Conservation (phyloP, 2,113 vertebrate species). For the Daubentonia madagascariensis region DNA sequence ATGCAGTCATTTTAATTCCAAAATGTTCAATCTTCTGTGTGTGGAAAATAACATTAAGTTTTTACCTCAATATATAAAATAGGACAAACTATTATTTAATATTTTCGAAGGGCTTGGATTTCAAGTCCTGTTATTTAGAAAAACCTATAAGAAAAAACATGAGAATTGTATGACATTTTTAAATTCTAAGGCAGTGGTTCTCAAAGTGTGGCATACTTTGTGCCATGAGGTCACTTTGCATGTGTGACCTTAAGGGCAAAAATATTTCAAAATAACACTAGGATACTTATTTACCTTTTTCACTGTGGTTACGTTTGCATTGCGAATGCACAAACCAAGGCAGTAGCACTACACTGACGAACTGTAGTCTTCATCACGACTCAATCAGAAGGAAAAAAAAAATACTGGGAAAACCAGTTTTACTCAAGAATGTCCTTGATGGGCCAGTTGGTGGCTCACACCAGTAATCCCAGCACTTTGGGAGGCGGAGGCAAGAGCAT, state of each 20-base stretch:
- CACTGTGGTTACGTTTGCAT: not conserved
- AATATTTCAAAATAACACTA: slow-evolving; percentile 13
- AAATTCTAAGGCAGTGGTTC: not conserved
- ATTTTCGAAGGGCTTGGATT: not conserved
- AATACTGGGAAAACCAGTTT: not conserved
- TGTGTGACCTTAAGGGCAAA: not conserved
- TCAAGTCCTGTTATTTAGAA: not conserved
- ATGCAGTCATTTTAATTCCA: not conserved
- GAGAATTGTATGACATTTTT: not conserved
- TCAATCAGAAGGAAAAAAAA: too few relatives aligned
- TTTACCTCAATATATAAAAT: slow-evolving; percentile 13
- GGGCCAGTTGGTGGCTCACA: too few relatives aligned
- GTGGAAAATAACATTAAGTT: slow-evolving; percentile 9
- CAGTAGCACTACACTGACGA: not conserved
- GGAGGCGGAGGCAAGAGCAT: too few relatives aligned
- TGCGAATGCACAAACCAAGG: not conserved
- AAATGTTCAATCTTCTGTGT: not conserved
- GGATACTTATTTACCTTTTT: not conserved
- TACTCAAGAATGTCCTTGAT: not conserved
- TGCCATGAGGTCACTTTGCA: not conserved
- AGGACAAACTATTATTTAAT: not conserved
- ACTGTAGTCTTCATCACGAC: not conserved
- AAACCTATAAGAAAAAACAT: not conserved
- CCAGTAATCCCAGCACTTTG: too few relatives aligned
- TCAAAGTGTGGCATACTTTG: not conserved